These are phyloP conservation scores for Mus spicilegus DNA, from an alignment of 2,113 vertebrate genomes.

Conservation along the genomic window DNA sequence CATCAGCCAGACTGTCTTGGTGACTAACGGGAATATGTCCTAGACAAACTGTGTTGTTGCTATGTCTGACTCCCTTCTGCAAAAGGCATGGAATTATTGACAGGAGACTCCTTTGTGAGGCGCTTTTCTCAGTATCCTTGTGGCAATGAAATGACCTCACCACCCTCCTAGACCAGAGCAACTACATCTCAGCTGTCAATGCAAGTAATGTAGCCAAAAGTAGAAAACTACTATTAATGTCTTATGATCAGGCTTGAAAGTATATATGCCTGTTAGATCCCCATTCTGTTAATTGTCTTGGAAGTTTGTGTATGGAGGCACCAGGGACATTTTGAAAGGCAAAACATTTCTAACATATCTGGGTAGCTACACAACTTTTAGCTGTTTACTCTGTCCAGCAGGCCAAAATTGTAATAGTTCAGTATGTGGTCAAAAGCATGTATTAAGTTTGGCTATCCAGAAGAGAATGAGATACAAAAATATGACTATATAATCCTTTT, in stretches of 20 bases:
- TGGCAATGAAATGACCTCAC: too few relatives aligned
- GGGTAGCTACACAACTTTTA: neutral
- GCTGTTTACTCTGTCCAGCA: neutral
- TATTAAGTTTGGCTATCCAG: neutral
- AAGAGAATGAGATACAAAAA: neutral
- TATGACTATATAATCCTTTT: neutral
- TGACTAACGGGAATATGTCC: neutral
- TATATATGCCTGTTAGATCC: accelerated
- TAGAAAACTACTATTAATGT: neutral
- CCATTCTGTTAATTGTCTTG: neutral
- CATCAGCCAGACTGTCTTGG: neutral
- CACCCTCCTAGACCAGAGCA: neutral
- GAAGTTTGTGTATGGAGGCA: neutral
- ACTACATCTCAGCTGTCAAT: neutral
- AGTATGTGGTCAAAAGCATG: neutral
- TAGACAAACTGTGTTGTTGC: neutral
- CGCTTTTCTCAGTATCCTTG: neutral
- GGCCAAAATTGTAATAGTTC: too few relatives aligned
- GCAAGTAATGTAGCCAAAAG: neutral
- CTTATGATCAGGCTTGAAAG: neutral
- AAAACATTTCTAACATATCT: neutral
- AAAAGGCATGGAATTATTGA: neutral
- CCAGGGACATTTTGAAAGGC: neutral
- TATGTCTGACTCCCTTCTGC: neutral
- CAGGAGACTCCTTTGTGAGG: too few relatives aligned